These are phyloP conservation scores for Drosophila algonquin DNA, from an alignment of 2,888 invertebrate genomes.

Conservation along the genomic window DNA sequence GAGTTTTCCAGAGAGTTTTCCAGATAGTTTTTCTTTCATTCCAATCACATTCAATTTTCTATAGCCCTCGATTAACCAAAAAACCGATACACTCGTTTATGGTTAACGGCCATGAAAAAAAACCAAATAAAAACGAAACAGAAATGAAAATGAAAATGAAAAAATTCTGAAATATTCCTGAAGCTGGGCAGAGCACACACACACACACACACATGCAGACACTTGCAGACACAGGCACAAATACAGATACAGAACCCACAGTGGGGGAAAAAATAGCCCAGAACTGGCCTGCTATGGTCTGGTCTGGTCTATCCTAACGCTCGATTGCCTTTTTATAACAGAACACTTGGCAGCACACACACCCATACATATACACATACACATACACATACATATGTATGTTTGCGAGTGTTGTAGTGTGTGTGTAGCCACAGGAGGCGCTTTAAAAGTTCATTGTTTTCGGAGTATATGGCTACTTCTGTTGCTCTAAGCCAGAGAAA, in stretches of 20 bases:
- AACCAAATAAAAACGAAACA: conserved; percentile 55
- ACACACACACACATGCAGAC: conserved; percentile 14
- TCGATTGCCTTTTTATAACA: conserved; percentile 73
- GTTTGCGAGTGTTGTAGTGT: neutral
- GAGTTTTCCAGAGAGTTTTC: no score
- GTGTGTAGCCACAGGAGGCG: conserved; percentile 50
- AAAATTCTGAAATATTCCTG: conserved; percentile 54
- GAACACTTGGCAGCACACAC: conserved; percentile 47
- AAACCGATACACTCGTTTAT: conserved; percentile 17
- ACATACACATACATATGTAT: conserved; percentile 8
- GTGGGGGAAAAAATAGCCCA: conserved; percentile 31
- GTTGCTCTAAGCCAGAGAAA: conserved; percentile 13
- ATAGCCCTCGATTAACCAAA: neutral
- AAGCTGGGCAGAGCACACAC: conserved; percentile 19
- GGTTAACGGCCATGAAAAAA: conserved; percentile 7
- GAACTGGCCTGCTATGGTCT: neutral
- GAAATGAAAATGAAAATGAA: conserved; percentile 76
- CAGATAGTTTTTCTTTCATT: no score
- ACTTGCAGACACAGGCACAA: neutral
- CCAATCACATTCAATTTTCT: no score
- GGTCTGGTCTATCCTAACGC: conserved; percentile 48
- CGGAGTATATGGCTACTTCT: conserved; percentile 21
- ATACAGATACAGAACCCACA: neutral
- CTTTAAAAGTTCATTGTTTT: conserved; percentile 69
- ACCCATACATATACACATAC: neutral